A percentile compares a stretch with the other conserved stretches of the same genome.
These are phyloP conservation scores for Prosopocoilus inquinatus DNA, from an alignment of 2,888 invertebrate species.

Conservation along the genomic window DNA sequence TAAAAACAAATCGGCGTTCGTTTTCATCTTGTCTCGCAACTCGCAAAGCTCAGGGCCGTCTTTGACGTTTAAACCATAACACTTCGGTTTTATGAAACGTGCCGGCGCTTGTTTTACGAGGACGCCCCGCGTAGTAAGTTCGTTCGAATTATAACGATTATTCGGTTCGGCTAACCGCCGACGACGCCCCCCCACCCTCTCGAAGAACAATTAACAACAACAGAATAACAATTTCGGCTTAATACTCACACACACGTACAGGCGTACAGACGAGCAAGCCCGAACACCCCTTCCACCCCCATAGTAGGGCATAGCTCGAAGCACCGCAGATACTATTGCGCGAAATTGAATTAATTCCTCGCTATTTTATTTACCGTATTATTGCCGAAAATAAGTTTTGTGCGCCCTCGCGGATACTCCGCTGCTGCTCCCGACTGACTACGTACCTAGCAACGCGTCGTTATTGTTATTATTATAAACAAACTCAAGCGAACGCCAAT, in stretches of 20 bases:
- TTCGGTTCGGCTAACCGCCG: neutral
- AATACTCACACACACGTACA: conserved; percentile 9
- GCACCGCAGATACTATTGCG: conserved; percentile 32
- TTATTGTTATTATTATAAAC: no score
- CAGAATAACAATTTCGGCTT: conserved; percentile 18
- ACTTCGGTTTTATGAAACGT: no score
- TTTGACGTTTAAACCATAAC: no score
- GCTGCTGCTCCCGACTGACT: no score
- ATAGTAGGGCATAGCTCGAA: conserved; percentile 22
- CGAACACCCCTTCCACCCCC: conserved; percentile 11
- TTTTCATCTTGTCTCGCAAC: no score
- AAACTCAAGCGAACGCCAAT: no score
- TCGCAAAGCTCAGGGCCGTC: no score
- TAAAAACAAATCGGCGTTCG: no score
- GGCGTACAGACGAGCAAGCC: conserved; percentile 9
- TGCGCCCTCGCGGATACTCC: conserved; percentile 10
- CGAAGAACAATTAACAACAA: conserved; percentile 17
- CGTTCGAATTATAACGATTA: neutral
- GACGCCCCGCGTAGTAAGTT: no score
- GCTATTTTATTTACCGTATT: conserved; percentile 37
- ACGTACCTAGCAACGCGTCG: no score
- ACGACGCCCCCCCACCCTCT: no score
- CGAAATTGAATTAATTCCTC: conserved; percentile 37
- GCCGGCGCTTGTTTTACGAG: no score
- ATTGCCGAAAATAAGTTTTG: conserved; percentile 32